Evolutionary conservation across 2,888 invertebrate genomes (phyloP), one percentile per base, ranked within the genome.

Genomic region (Sialis fuliginosa): DNA sequence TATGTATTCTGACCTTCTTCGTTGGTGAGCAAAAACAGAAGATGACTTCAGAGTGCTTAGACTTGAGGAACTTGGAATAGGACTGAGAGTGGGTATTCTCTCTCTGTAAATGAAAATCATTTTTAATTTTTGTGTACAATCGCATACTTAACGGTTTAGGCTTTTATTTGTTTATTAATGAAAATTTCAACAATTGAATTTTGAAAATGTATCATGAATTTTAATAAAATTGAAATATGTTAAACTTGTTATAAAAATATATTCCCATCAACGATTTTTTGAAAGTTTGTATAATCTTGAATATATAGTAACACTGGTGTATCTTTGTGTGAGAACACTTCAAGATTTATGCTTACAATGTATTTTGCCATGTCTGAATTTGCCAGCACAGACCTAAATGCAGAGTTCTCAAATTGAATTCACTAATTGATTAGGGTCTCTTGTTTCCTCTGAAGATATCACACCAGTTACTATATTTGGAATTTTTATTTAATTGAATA

Each of bases 51-150:
- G 53, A 13, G 63, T 62, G 50, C 59, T 61, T 54, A 81, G 61
- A 66, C 83, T 81, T 49, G 82, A 82, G 52, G 86, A 81, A 63
- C 89, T 90, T 13, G 89, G 86, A 59, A 91, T 88, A 1, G 91
- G 90, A 65, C 89, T 91, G 31, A 92, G 71, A 43, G 84, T 83
- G 57, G 81, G 76, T 53, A 81, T 75, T 61, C 81, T 73, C 53
- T 85, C 84, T 52, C 82, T 81, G 59, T 22, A 22, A 22, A 22
- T 22, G 22, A 22, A 22, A 22, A 22, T 22, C 22, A 22, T 46
- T 44, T 10, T 10, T 42, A 46, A 37, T 12, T 32, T 45, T 37
- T 22, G 12, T 8, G 40, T 42, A 39, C 40, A 46, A 45, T 47
- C 8, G 9, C 8, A 41, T 22, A 1, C 22, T n/a, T 35, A 35